These are phyloP conservation scores for Chrysemys picta DNA, from an alignment of 2,113 vertebrate species.

Conservation along the genomic window DNA sequence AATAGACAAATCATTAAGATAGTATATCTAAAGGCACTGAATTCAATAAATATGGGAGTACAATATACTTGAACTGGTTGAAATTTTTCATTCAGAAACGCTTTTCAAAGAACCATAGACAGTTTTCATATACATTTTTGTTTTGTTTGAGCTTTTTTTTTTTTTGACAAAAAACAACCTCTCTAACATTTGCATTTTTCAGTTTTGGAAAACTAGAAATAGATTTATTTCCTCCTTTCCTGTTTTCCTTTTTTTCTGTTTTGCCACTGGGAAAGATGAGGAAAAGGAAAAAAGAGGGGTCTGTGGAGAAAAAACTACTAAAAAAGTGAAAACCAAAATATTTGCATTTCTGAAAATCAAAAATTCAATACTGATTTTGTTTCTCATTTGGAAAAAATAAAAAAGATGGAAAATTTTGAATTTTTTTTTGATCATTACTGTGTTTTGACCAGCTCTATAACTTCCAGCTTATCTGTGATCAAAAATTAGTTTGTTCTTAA, in stretches of 20 bases:
- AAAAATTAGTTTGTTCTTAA: not conserved
- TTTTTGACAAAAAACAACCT: not conserved
- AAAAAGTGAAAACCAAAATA: not conserved
- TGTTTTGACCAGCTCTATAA: not conserved
- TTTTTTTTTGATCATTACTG: not conserved
- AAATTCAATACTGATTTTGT: not conserved
- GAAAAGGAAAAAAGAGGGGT: not conserved
- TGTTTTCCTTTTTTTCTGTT: not conserved
- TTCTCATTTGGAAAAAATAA: not conserved
- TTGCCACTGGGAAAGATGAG: not conserved
- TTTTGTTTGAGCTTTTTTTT: not conserved
- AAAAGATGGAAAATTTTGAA: not conserved
- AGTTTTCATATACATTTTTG: not conserved
- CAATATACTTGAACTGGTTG: not conserved
- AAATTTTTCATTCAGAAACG: not conserved
- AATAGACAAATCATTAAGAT: not conserved
- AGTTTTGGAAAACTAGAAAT: not conserved
- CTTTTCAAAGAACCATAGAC: not conserved
- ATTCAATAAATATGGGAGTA: not conserved
- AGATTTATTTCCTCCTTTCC: rapidly evolving
- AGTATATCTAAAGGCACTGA: not conserved
- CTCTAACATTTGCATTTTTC: too few species aligned
- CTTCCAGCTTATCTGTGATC: not conserved
- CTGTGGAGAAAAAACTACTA: not conserved
- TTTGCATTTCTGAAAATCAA: not conserved